These are phyloP conservation scores for Chrysochloris asiatica DNA, from an alignment of 2,113 vertebrate species.

Conservation along the genomic window DNA sequence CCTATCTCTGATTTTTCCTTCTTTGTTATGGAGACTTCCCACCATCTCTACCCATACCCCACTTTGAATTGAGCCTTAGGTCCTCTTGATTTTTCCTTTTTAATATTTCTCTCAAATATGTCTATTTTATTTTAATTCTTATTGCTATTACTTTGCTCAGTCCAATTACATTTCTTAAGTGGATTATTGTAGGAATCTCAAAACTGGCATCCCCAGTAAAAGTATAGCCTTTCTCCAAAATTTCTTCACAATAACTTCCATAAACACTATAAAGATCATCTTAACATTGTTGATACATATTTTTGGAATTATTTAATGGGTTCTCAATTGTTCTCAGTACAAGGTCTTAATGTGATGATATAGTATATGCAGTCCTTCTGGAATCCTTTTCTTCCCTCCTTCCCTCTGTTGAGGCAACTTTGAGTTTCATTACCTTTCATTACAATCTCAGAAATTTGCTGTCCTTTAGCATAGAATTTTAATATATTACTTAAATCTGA, in stretches of 20 bases:
- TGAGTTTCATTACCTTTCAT: not conserved
- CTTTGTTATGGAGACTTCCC: not conserved
- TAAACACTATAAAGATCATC: not conserved
- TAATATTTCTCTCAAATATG: not conserved
- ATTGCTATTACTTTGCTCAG: not conserved
- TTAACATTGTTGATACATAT: not conserved
- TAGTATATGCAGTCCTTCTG: not conserved
- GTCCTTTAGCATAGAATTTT: not conserved
- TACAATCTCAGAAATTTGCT: not conserved
- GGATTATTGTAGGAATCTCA: not conserved
- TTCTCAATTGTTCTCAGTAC: not conserved
- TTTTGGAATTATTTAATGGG: not conserved
- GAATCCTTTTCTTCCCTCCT: not conserved
- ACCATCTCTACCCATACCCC: rapidly evolving
- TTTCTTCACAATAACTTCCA: not conserved
- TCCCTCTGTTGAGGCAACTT: not conserved
- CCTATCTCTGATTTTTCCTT: not conserved
- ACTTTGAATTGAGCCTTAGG: not conserved
- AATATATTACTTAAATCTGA: not conserved
- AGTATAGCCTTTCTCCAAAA: not conserved
- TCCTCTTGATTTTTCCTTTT: not conserved
- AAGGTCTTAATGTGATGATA: not conserved
- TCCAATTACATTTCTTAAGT: not conserved
- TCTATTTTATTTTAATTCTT: not conserved
- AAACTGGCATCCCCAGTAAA: not conserved